Evolutionary conservation across 2,888 invertebrate species (phyloP), one percentile per base, ranked within the genome.

Genomic region (Entomobrya proxima): DNA sequence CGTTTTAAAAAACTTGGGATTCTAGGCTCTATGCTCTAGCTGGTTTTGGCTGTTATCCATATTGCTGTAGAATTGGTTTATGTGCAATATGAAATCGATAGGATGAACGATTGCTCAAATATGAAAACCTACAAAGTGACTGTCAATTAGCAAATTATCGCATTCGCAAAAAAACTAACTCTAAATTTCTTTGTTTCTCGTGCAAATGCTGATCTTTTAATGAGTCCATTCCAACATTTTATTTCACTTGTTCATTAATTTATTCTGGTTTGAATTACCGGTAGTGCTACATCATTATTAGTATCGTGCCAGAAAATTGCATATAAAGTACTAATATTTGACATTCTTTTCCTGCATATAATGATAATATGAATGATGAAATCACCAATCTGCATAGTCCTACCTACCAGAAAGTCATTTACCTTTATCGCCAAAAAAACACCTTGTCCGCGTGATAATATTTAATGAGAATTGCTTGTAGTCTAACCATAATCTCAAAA

Each of bases 391-490:
- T n/a, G 6, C 40, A 15, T 9, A n/a, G 11, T 9, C 44, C n/a
- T 13, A 21, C 4, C 55, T 55, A 18, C 21, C 6, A n/a, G n/a
- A n/a, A n/a, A n/a, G n/a, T n/a, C n/a, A n/a, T n/a, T n/a, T n/a
- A n/a, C n/a, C 21, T 55, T 55, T 55, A 55, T 55, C 55, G 21
- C 55, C 55, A 55, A 21, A 55, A n/a, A n/a, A 55, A 18, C 55
- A 24, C 55, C 55, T 55, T 55, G 55, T 55, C 21, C 15, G 11
- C 35, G 24, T 76, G 58, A n/a, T 55, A 30, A 55, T 18, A 24
- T 50, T 58, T 58, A 76, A 76, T 76, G 76, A 76, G 35, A 76
- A 76, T 32, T 58, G 30, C 76, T 76, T 74, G 74, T 74, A 52
- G 15, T 40, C 5, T 13, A 18, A n/a, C 5, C 11, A n/a, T 13